These are phyloP conservation scores for Limnodromus scolopaceus DNA, from an alignment of 2,797 vertebrate genomes.

Conservation along the genomic window DNA sequence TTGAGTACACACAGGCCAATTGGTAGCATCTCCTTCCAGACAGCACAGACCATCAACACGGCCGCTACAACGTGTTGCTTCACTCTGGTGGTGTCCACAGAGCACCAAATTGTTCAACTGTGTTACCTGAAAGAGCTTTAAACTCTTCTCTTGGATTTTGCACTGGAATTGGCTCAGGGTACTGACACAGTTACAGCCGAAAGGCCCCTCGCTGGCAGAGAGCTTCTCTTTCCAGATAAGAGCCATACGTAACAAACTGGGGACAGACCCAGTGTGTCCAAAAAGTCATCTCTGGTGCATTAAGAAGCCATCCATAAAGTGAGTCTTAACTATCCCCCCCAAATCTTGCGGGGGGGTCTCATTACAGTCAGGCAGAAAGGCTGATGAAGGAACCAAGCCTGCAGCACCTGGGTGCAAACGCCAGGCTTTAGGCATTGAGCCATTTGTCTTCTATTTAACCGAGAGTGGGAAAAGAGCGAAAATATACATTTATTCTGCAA, in stretches of 20 bases:
- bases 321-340: not conserved
- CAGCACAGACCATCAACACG: not conserved
- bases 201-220: not conserved
- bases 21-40: not conserved
- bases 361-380: not conserved
- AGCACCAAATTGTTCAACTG: not conserved
- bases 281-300: not conserved
- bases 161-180: not conserved
- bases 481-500: constrained; percentile 54
- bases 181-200: not conserved
- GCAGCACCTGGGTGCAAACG: not conserved
- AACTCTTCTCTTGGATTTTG: not conserved
- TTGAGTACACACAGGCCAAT: rapidly evolving
- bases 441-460: not conserved
- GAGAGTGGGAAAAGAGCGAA: not conserved
- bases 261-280: rapidly evolving
- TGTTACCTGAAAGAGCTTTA: not conserved
- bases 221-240: not conserved
- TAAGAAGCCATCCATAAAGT: not conserved
- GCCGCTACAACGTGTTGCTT: rapidly evolving
- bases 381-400: not conserved
- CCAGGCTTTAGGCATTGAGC: not conserved
- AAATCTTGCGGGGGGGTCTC: not conserved
- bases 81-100: not conserved
- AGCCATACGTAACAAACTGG: not conserved